Base-by-base conservation (phyloP, 1,140 invertebrate species). In the Caenorhabditis tropicalis region DNA sequence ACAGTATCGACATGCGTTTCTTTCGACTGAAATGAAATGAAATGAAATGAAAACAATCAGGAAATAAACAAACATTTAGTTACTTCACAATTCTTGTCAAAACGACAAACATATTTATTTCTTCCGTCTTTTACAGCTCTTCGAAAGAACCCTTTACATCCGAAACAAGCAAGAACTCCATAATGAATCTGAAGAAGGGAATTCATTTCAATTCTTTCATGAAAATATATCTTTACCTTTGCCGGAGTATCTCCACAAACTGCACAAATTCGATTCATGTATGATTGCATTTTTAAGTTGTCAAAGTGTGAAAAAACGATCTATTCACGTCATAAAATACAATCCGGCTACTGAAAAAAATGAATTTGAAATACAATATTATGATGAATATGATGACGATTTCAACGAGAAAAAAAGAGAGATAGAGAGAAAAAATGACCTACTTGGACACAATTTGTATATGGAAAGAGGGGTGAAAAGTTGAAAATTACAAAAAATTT, bases 61-160 rank as follows among this genome's bases (percentile, higher is more conserved):
- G 10, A 82, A 49, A 5, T 16, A 19, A 16, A 86, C 86, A 65
- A 21, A 86, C 84, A 87, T 83, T 87, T 87, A 24, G 46, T 84
- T 1, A 87, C 85, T 74, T 81, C 49, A 46, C 86, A 87, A 79
- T 70, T 81, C 43, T 82, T 87, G 15, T 86, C 84, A 56, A 83
- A 87, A 21, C 86, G 49, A 27, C 86, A 87, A 46, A 81, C 82
- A 56, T 87, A 87, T 79, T 87, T 87, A 51, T 87, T 87, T 43
- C 84, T 60, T 12, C 86, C 86, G 29, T 87, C 86, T 74, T 87
- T 87, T 4, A 86, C 85, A 7, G 84, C 86, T 39, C 86, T 27
- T 10, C 86, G 81, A 33, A 87, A 87, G 81, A 87, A 87, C 19
- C 86, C 86, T 74, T 87, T 87, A 60, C 86, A 87, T 0, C 86